Evolutionary conservation across 2,888 invertebrate genomes (phyloP).

Genomic region (Thalpophila matura): DNA sequence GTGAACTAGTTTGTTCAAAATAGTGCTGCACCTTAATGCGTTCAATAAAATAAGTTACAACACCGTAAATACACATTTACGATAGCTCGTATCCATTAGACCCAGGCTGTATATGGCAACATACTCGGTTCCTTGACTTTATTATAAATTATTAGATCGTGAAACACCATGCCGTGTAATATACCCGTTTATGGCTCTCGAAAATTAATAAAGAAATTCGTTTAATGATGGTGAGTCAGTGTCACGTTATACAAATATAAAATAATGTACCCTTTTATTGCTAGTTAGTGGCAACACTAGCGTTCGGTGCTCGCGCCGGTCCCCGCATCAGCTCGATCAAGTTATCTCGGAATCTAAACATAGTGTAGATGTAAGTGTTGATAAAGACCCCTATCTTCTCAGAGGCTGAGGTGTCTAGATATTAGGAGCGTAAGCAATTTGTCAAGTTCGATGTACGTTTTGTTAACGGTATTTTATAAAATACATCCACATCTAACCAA

Average conservation of each 20-base stretch:
- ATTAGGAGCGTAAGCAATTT: slow-evolving; percentile 90
- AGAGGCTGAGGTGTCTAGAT: slow-evolving; percentile 85
- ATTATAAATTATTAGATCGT: slow-evolving; percentile 76
- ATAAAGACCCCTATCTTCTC: slow-evolving; percentile 82
- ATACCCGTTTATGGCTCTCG: slow-evolving; percentile 62
- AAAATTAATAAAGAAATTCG: slow-evolving; percentile 66
- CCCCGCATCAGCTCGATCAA: slow-evolving; percentile 82
- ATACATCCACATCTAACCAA: slow-evolving; percentile 59
- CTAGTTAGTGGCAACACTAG: slow-evolving; percentile 73
- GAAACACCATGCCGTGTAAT: slow-evolving; percentile 66
- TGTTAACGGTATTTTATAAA: slow-evolving; percentile 81
- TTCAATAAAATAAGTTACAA: slow-evolving; percentile 77
- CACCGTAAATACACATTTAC: slow-evolving; percentile 79
- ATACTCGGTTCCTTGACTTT: slow-evolving; percentile 69
- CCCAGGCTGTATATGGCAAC: slow-evolving; percentile 67
- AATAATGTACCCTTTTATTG: slow-evolving; percentile 63
- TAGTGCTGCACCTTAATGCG: slow-evolving; percentile 73
- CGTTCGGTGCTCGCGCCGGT: slow-evolving; percentile 49
- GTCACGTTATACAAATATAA: slow-evolving; percentile 55
- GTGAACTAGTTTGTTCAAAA: slow-evolving; percentile 74
- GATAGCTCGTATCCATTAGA: slow-evolving; percentile 72
- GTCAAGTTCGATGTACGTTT: slow-evolving; percentile 86
- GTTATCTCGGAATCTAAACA: slow-evolving; percentile 87
- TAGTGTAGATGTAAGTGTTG: slow-evolving; percentile 81
- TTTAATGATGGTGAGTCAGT: slow-evolving; percentile 47